Conservation (phyloP, 2,888 invertebrate genomes). For the Toxonevra muliebris region DNA sequence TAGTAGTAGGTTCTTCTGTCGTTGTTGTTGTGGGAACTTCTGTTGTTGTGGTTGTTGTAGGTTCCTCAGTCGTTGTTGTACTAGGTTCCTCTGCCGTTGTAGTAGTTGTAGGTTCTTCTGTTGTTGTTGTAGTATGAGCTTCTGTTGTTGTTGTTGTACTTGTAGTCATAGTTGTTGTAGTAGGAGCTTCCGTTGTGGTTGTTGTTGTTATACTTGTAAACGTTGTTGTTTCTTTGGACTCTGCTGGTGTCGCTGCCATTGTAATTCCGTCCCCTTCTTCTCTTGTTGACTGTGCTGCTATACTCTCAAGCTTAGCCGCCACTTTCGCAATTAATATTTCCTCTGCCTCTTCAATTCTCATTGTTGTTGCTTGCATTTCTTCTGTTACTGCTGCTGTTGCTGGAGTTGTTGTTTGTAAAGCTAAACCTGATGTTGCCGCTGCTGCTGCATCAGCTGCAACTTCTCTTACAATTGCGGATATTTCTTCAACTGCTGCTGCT, state of each 20-base stretch:
- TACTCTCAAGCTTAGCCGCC: neutral
- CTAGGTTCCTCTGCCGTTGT: neutral
- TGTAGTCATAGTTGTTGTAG: constrained; percentile 33
- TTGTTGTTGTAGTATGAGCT: constrained; percentile 1
- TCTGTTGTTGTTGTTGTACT: neutral
- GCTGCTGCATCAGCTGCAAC: constrained; percentile 3
- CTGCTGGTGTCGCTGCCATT: neutral
- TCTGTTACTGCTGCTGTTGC: neutral
- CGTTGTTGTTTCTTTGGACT: neutral
- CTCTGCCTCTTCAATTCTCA: neutral
- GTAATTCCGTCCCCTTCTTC: neutral
- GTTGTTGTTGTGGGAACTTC: constrained; percentile 20
- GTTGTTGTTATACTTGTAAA: constrained; percentile 6
- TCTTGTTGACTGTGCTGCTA: constrained; percentile 37
- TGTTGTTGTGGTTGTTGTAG: constrained; percentile 18
- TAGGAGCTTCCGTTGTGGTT: constrained; percentile 18
- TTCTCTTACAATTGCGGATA: constrained; percentile 20
- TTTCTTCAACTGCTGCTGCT: constrained; percentile 8
- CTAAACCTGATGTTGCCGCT: neutral
- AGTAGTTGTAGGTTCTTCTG: constrained; percentile 3
- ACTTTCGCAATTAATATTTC: neutral
- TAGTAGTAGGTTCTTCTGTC: constrained; percentile 12
- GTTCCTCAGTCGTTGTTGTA: constrained; percentile 6
- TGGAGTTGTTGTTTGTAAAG: constrained; percentile 4
- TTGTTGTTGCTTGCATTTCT: constrained; percentile 1